A percentile compares a stretch with the other conserved stretches of the same genome.
phyloP scores from a whole-genome alignment of 2,888 invertebrate genomes.

The Hoplodrina blanda region DNA sequence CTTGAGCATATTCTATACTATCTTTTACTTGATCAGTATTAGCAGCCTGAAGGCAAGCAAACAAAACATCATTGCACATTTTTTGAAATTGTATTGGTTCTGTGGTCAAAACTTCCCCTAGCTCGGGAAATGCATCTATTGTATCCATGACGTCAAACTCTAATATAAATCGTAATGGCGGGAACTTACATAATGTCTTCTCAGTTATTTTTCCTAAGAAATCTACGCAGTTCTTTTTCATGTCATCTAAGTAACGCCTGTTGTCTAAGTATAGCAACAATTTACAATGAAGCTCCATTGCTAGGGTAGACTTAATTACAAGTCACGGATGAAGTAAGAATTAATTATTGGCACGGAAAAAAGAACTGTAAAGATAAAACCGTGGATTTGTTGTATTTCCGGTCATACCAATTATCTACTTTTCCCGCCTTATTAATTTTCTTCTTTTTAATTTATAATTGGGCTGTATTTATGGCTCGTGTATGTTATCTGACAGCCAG shows the following conservation, averaged over 20 bases:
- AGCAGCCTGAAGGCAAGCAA: constrained; percentile 75
- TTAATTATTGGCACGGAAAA: constrained; percentile 28
- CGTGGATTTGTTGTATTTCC: constrained; percentile 9
- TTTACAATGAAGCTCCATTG: constrained; percentile 76
- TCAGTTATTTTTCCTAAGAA: constrained; percentile 75
- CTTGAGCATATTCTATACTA: constrained; percentile 73
- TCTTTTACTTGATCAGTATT: constrained; percentile 63
- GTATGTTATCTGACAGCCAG: constrained; percentile 25
- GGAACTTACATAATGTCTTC: constrained; percentile 76
- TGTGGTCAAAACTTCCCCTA: constrained; percentile 75
- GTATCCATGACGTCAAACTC: constrained; percentile 83
- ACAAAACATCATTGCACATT: constrained; percentile 79
- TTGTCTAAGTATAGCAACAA: constrained; percentile 83
- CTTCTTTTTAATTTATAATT: constrained; percentile 34
- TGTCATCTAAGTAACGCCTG: constrained; percentile 74
- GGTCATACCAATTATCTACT: constrained; percentile 15
- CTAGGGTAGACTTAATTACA: constrained; percentile 22
- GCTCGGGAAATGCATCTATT: constrained; percentile 73
- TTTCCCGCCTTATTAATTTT: constrained; percentile 43
- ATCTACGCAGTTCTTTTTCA: constrained; percentile 74
- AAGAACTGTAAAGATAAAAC: constrained; percentile 26
- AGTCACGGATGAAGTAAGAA: constrained; percentile 17
- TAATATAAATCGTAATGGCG: constrained; percentile 78
- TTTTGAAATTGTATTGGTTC: constrained; percentile 80
- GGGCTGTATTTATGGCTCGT: constrained; percentile 12